Base-by-base conservation (phyloP, 2,888 invertebrate genomes). In the Protodeltote pygarga region DNA sequence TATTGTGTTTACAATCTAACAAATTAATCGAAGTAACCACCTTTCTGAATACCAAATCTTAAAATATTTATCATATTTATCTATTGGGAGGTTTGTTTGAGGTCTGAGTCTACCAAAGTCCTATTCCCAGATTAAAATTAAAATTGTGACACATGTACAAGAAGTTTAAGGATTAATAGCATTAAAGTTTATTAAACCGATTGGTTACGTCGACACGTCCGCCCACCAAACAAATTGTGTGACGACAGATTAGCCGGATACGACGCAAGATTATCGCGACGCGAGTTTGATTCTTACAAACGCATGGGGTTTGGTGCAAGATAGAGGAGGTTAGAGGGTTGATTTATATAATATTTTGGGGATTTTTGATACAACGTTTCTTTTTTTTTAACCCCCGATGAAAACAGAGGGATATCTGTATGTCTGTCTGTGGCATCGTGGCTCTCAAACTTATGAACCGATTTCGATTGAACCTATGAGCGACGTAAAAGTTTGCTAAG, bases 221-320 rank as follows among this genome's bases (percentile, higher is more conserved):
- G 81, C 87, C 87, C 84, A 87, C 87, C 53, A 46, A 48, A 74
- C 73, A 61, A 70, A 77, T 70, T 65, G 65, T 83, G 81, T 85
- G 83, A 83, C 83, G 75, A 79, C 78, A 80, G 82, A 85, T 84
- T 79, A 83, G 75, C 85, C 88, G 87, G 87, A 88, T 87, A 81
- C 65, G 73, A 73, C 64, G 66, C 59, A 55, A 80, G 81, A 86
- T 85, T 79, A 82, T 76, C 77, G 68, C 71, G 20, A 65, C 73
- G 77, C 72, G 66, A 70, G n/a, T n/a, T n/a, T 65, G 78, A 74
- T 82, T 84, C 83, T 81, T 79, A 78, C 79, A 77, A 73, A 76
- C 79, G 70, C 83, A 81, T 65, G 68, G 70, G 67, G 40, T 23
- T 2, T 61, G 68, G 64, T 25, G 13, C 4, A 64, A 68, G 38